Evolutionary conservation across 1,140 invertebrate genomes (phyloP).

Genomic region (Pseudomyrmex dendroicus): DNA sequence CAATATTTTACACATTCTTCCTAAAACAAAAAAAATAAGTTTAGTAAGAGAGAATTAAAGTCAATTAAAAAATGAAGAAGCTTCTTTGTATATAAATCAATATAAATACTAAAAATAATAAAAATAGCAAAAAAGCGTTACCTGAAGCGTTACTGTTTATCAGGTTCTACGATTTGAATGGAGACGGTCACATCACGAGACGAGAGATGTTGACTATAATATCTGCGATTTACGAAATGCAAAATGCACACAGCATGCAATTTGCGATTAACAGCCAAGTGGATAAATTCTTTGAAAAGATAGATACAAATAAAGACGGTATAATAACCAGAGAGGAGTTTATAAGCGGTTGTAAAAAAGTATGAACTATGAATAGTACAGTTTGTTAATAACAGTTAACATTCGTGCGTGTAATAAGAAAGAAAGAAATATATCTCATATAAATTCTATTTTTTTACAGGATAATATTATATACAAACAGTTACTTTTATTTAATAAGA

Average conservation of each 20-base stretch:
- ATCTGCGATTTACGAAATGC: slow-evolving; percentile 80
- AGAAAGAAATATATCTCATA: neutral
- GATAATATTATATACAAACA: slow-evolving; percentile 74
- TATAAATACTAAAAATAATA: neutral
- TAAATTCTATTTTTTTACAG: slow-evolving; percentile 68
- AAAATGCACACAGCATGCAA: slow-evolving; percentile 67
- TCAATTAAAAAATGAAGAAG: too few relatives aligned
- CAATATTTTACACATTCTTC: too few relatives aligned
- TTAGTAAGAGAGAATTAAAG: too few relatives aligned
- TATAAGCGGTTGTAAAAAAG: slow-evolving; percentile 78
- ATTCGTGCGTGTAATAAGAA: neutral
- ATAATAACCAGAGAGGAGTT: slow-evolving; percentile 80
- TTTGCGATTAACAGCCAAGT: slow-evolving; percentile 75
- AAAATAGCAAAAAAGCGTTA: slow-evolving; percentile 21
- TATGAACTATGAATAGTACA: slow-evolving; percentile 45
- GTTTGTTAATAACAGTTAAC: neutral
- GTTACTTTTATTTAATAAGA: slow-evolving; percentile 72
- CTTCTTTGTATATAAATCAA: neutral
- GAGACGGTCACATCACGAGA: slow-evolving; percentile 80
- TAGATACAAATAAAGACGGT: slow-evolving; percentile 79
- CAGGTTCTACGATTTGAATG: slow-evolving; percentile 81
- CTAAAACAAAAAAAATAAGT: too few relatives aligned
- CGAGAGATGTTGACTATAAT: slow-evolving; percentile 77
- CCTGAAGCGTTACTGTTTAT: slow-evolving; percentile 11
- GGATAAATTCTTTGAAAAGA: slow-evolving; percentile 79